Evolutionary conservation across 2,113 vertebrate species (phyloP), one percentile per base, ranked within the genome.

Genomic region (Alouatta palliata): DNA sequence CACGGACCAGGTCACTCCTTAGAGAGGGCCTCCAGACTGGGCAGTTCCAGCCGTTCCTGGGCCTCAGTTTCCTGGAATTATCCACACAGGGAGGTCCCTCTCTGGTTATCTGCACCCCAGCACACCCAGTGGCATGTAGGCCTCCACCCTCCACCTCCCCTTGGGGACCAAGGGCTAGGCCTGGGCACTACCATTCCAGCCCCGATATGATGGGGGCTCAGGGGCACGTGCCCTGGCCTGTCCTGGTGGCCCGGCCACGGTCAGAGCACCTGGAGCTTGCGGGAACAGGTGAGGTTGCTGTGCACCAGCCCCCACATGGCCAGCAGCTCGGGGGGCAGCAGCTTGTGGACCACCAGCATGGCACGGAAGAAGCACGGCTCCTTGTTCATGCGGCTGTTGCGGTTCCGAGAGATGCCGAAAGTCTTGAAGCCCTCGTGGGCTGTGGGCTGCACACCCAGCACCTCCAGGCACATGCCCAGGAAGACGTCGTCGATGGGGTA

Each of bases 301-400:
- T 99, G 99, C 66, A 99, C 99, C 97, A 99, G 98, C 89, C 98
- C 97, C 99, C 99, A 99, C 99, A 99, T 99, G 87, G 97, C 97
- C 89, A 99, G 97, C 92, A 99, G 98, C 9, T 99, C 99, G 0
- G 96, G 66, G 0, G 99, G 99, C 23, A 99, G 98, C 94, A 99
- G 98, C 98, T 99, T 99, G 98, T 99, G 99, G 45, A 99, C 99
- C 17, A 99, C 99, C 3, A 99, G 98, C 99, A 99, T 99, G 98
- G 98, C 98, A 94, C 98, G 99, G 98, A 99, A 99, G 81, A 99
- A 99, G 95, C 99, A 99, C 0, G 99, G 99, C 97, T 99, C 99
- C 96, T 98, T 99, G 98, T 99, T 99, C 98, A 99, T 96, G 96
- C 99, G 99, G 97, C 99, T 99, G 87, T 90, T 99, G 96, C 99